phyloP scores from a whole-genome alignment of 2,113 vertebrate genomes.

The Empidonax traillii region DNA sequence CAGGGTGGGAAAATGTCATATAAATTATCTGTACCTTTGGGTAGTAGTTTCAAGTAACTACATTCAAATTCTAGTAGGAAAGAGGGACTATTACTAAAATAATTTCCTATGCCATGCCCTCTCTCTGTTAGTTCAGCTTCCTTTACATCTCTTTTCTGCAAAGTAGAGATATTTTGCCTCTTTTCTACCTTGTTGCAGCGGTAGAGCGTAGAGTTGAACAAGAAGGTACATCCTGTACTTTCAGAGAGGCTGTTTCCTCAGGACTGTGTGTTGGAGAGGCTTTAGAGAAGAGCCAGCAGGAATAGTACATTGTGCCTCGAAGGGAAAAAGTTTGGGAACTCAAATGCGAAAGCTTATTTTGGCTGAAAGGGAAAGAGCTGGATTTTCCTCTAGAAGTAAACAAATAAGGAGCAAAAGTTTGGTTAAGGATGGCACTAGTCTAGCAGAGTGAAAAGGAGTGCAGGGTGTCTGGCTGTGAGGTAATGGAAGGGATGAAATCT shows the following conservation, averaged over 20 bases:
- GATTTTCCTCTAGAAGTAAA: not conserved
- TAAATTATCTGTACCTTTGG: not conserved
- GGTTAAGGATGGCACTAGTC: not conserved
- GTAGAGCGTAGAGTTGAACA: not conserved
- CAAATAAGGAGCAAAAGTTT: not conserved
- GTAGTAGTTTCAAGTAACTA: not conserved
- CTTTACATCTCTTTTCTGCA: not conserved
- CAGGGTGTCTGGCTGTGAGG: not conserved
- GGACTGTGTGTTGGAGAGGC: not conserved
- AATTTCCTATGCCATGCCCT: not conserved
- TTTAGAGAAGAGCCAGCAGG: not conserved
- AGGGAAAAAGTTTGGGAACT: not conserved
- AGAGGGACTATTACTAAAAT: not conserved
- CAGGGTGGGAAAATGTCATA: not conserved
- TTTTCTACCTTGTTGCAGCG: not conserved
- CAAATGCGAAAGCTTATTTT: not conserved
- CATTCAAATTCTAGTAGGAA: not conserved
- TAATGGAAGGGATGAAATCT: not conserved
- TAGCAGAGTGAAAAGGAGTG: not conserved
- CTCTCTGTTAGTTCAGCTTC: not conserved
- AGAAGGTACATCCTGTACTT: not conserved
- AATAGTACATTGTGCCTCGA: not conserved
- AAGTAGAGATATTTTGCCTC: not conserved
- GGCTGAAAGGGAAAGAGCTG: not conserved
- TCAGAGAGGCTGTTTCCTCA: not conserved